Evolutionary conservation across 2,888 invertebrate genomes (phyloP).

Genomic region (Nemotelus pantherinus): DNA sequence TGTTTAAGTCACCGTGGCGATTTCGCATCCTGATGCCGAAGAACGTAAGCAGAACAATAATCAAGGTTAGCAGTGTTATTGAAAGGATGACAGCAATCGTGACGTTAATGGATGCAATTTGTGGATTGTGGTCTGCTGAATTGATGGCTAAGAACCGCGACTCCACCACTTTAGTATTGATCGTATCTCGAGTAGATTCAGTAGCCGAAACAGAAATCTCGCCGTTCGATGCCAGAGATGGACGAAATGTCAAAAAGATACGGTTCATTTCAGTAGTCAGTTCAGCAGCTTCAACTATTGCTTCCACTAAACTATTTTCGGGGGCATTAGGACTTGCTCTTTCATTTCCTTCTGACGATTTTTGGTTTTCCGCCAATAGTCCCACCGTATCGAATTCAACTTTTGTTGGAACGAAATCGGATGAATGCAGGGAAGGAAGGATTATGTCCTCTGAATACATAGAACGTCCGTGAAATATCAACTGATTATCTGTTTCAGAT

Average conservation of each 20-base stretch:
- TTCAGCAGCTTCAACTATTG: constrained; percentile 49
- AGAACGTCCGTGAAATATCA: constrained; percentile 17
- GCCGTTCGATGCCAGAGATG: constrained; percentile 50
- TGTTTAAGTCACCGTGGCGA: constrained; percentile 22
- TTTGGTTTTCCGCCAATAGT: not conserved
- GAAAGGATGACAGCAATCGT: constrained; percentile 3
- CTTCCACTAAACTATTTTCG: constrained; percentile 44
- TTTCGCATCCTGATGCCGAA: constrained; percentile 9
- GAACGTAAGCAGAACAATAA: not conserved
- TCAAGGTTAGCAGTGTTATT: not conserved
- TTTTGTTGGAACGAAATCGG: constrained; percentile 20
- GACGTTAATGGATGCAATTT: constrained; percentile 10
- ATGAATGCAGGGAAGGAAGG: not conserved
- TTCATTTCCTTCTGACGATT: not conserved
- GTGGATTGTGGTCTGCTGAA: not conserved
- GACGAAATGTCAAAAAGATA: constrained; percentile 51
- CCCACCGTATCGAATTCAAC: constrained; percentile 16
- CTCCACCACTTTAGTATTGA: constrained; percentile 39
- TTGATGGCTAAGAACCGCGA: constrained; percentile 7
- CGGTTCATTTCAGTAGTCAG: constrained; percentile 51
- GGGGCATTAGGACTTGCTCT: not conserved
- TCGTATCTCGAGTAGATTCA: constrained; percentile 53
- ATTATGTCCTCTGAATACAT: constrained; percentile 7
- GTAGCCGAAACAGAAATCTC: constrained; percentile 52
- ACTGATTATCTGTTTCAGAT: not conserved